Conservation (phyloP, 2,797 vertebrate species). For the Leontopithecus rosalia region DNA sequence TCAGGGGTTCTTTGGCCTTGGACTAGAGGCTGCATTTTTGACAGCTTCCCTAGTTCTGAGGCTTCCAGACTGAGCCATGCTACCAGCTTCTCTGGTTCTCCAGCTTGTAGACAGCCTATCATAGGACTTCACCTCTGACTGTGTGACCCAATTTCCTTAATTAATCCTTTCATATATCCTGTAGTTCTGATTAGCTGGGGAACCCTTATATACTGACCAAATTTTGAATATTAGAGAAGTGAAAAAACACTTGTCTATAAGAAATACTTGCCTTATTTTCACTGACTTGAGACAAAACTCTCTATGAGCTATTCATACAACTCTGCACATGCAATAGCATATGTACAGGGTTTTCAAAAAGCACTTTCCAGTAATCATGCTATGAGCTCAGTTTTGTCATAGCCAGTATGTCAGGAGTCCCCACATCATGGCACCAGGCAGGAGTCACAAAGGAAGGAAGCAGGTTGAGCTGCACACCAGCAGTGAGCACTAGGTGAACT, state of each 20-base stretch:
- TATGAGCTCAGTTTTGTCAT: neutral
- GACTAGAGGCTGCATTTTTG: neutral
- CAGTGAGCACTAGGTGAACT: neutral
- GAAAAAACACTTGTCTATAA: neutral
- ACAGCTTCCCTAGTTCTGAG: neutral
- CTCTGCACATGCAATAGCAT: neutral
- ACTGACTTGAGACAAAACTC: neutral
- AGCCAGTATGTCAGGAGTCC: neutral
- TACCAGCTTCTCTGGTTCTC: neutral
- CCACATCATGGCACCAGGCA: neutral
- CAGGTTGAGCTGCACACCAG: neutral
- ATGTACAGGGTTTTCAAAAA: neutral
- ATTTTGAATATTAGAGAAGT: neutral
- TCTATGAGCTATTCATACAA: neutral
- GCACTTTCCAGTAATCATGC: neutral
- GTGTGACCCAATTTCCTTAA: neutral
- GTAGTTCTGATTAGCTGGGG: neutral
- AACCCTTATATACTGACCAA: neutral
- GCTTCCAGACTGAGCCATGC: neutral
- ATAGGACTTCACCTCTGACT: neutral
- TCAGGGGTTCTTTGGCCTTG: neutral
- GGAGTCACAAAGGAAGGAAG: neutral
- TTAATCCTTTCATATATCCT: neutral
- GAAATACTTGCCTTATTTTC: conserved; percentile 26
- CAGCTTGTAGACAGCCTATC: neutral